phyloP scores from a whole-genome alignment of 1,140 invertebrate genomes.

The Anastrepha obliqua region DNA sequence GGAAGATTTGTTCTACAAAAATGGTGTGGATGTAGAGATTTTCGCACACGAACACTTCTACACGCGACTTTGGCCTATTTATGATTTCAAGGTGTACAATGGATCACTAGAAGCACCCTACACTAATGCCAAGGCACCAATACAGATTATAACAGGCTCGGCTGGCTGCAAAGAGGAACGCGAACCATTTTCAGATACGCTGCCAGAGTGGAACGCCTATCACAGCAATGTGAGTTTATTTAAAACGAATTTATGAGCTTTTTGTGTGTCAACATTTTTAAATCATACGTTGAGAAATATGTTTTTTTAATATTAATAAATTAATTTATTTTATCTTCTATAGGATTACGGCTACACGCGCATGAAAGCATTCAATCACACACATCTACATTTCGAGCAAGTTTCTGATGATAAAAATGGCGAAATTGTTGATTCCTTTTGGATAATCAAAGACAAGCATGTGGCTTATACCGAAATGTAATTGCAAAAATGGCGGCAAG shows the following conservation, averaged over 20 bases:
- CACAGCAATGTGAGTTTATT: slow-evolving; percentile 77
- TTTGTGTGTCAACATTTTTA: background rate
- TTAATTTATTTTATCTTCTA: slow-evolving; percentile 69
- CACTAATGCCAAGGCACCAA: slow-evolving; percentile 89
- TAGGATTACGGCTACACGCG: slow-evolving; percentile 96
- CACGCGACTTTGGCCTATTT: slow-evolving; percentile 95
- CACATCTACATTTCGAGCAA: slow-evolving; percentile 95
- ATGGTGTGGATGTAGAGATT: slow-evolving; percentile 93
- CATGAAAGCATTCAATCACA: slow-evolving; percentile 86
- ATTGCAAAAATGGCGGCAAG: background rate
- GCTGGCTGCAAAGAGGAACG: slow-evolving; percentile 86
- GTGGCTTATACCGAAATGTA: slow-evolving; percentile 57
- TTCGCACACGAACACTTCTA: slow-evolving; percentile 99
- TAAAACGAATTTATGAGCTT: background rate
- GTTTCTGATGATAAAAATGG: slow-evolving; percentile 89
- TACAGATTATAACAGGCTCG: slow-evolving; percentile 95
- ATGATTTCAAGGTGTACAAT: slow-evolving; percentile 90
- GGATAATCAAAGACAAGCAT: slow-evolving; percentile 83
- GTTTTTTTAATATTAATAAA: too few species aligned
- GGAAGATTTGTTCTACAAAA: slow-evolving; percentile 90
- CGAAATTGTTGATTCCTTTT: slow-evolving; percentile 84
- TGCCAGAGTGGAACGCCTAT: slow-evolving; percentile 72
- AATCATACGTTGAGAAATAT: background rate
- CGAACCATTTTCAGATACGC: slow-evolving; percentile 74
- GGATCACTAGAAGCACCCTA: slow-evolving; percentile 87